Conservation (phyloP, 30 jellyfish, hydroid and myxozoan genomes). For the Sanderia malayensis region DNA sequence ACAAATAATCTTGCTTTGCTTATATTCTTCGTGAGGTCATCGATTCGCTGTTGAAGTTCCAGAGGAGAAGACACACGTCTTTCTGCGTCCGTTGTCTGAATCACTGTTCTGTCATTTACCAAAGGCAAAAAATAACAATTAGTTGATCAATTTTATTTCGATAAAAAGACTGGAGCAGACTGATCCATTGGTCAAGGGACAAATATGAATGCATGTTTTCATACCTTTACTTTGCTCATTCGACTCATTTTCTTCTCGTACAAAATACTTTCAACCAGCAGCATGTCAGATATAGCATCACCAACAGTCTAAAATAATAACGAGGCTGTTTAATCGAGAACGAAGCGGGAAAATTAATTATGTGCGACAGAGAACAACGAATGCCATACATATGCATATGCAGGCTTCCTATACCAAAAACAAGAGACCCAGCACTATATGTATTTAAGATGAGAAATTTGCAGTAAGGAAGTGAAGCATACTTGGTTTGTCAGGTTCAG, state of each 20-base stretch:
- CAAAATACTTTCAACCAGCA: slow-evolving; percentile 76
- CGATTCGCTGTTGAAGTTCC: slow-evolving; percentile 69
- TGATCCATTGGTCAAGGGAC: no score
- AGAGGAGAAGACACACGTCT: slow-evolving; percentile 74
- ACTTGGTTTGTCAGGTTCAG: slow-evolving; percentile 92
- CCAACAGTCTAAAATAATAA: slow-evolving; percentile 93
- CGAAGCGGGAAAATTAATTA: no score
- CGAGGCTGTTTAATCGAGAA: no score
- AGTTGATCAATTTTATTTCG: no score
- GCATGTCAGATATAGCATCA: slow-evolving; percentile 95
- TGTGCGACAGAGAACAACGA: no score
- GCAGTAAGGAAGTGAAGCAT: no score
- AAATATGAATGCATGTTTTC: no score
- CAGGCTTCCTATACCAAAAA: no score
- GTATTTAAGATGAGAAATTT: no score
- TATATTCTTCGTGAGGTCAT: slow-evolving; percentile 40
- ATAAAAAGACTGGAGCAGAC: no score
- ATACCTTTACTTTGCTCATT: slow-evolving; percentile 81
- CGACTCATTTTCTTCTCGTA: slow-evolving; percentile 70
- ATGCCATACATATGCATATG: no score
- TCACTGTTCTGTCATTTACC: slow-evolving; percentile 92
- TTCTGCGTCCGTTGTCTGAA: slow-evolving; percentile 84
- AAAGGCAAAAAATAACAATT: not conserved
- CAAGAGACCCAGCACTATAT: no score
- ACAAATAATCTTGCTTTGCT: slow-evolving; percentile 87